A percentile compares a stretch with the other conserved stretches of the same genome.
These are phyloP conservation scores for Pterobdella sp. DNA, from an alignment of 2,888 invertebrate genomes.

Conservation along the genomic window DNA sequence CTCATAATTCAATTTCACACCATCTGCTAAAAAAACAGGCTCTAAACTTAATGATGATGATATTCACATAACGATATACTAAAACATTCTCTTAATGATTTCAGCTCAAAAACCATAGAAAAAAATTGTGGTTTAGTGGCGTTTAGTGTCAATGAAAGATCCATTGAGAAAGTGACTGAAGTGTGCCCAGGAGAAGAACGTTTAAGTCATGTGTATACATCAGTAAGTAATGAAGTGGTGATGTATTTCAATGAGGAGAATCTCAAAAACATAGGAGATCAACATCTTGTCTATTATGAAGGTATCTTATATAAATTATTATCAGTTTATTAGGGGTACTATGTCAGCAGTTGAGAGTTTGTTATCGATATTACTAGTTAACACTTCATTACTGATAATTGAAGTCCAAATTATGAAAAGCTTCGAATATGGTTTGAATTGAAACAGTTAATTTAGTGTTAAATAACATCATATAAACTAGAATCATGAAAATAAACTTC, in stretches of 20 bases:
- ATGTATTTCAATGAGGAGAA: constrained; percentile 35
- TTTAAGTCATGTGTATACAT: constrained; percentile 30
- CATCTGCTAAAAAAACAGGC: too few species aligned
- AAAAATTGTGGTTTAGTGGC: neutral
- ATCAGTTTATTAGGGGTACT: neutral
- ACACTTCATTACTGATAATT: too few species aligned
- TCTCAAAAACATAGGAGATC: constrained; percentile 30
- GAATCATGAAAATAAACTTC: neutral
- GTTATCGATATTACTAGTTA: too few species aligned
- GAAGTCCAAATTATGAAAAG: too few species aligned
- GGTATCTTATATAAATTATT: constrained; percentile 28
- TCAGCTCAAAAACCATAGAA: neutral
- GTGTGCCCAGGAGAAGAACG: constrained; percentile 30
- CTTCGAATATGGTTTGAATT: too few species aligned
- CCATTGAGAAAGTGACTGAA: constrained; percentile 28
- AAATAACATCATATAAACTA: neutral
- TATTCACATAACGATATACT: neutral
- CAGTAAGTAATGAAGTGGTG: constrained; percentile 33
- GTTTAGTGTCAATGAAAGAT: constrained; percentile 33
- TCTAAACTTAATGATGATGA: too few species aligned
- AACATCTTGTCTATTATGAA: constrained; percentile 38
- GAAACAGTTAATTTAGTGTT: too few species aligned
- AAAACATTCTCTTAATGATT: constrained; percentile 8
- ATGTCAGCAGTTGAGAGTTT: neutral
- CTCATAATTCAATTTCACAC: too few species aligned